phyloP scores from a whole-genome alignment of 2,888 invertebrate genomes.

The Nowickia ferox region DNA sequence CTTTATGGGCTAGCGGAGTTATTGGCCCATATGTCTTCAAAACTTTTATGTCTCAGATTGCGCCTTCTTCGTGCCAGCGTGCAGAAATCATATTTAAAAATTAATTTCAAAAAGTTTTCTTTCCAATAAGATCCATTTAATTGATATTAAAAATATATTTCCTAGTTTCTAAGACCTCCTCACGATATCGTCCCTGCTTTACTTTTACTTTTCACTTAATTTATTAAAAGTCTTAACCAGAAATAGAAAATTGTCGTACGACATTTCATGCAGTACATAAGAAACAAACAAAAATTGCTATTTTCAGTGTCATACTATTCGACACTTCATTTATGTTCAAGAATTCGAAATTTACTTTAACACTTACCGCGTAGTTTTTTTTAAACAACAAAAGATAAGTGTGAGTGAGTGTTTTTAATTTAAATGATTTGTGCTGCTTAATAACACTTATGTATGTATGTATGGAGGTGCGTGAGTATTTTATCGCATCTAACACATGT shows the following conservation, averaged over 20 bases:
- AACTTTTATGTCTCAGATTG: no score
- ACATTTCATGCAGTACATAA: neutral
- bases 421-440: slow-evolving; percentile 21
- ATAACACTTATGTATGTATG: no score
- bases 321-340: slow-evolving; percentile 44
- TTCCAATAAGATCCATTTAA: no score
- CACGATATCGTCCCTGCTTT: no score
- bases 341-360: slow-evolving; percentile 1
- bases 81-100: no score
- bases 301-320: slow-evolving; percentile 56
- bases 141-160: no score
- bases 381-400: neutral
- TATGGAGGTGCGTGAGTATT: neutral
- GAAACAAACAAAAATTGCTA: neutral
- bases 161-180: no score
- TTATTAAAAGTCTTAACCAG: neutral
- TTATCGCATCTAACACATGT: neutral
- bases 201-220: no score
- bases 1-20: no score
- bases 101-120: no score
- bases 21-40: no score
- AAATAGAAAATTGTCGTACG: slow-evolving; percentile 7
- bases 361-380: neutral
- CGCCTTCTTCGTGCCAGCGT: no score
- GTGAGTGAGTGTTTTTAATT: slow-evolving; percentile 34